phyloP scores from a whole-genome alignment of 1,140 invertebrate species.

The Tetragnatha versicolor region DNA sequence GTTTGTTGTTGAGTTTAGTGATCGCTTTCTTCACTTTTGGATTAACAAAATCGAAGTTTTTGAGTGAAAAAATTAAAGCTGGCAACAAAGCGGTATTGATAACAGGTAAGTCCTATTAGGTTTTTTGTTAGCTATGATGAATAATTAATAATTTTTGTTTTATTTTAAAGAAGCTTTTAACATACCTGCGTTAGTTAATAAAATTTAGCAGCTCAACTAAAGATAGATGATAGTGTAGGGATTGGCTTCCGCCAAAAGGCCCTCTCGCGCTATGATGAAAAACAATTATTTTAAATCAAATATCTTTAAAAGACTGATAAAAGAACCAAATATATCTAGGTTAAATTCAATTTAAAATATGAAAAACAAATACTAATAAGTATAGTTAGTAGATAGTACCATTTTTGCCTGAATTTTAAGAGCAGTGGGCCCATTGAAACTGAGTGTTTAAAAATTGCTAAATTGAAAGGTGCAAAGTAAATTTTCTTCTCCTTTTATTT shows the following conservation, averaged over 20 bases:
- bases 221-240: not conserved
- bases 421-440: too few species aligned
- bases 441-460: too few species aligned
- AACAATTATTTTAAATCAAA: not conserved
- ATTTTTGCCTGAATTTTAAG: too few species aligned
- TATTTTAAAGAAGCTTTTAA: not conserved
- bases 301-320: too few species aligned
- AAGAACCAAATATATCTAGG: not conserved
- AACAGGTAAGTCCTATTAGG: not conserved
- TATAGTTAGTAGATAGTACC: too few species aligned
- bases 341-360: too few species aligned
- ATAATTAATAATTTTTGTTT: not conserved
- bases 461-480: too few species aligned
- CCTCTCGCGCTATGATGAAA: not conserved
- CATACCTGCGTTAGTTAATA: not conserved
- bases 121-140: too few species aligned
- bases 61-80: not conserved
- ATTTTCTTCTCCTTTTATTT: too few species aligned
- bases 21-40: not conserved
- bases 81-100: not conserved
- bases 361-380: too few species aligned
- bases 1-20: not conserved
- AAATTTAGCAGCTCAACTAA: not conserved
- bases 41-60: not conserved
- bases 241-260: not conserved